Percentiles rank a stretch among this genome's conserved stretches.
Conservation (phyloP, 2,113 vertebrate species). For the Mirounga angustirostris region DNA sequence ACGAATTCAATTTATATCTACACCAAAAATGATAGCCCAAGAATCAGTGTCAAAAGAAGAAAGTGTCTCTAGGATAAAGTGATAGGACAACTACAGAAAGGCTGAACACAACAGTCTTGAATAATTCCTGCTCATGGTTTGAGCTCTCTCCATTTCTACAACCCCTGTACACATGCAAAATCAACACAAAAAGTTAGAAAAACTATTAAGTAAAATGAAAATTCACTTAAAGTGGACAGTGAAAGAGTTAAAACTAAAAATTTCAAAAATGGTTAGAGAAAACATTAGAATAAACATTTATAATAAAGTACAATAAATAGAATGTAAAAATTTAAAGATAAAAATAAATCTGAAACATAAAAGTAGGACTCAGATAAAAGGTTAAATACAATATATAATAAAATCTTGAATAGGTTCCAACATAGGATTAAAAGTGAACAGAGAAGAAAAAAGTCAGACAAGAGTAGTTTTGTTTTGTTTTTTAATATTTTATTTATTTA, state of each 20-base stretch:
- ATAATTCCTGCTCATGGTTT: not conserved
- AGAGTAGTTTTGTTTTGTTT: not conserved
- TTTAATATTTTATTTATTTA: no score
- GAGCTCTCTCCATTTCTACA: not conserved
- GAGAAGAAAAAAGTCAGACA: not conserved
- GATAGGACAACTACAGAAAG: not conserved
- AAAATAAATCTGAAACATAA: slow-evolving; percentile 18
- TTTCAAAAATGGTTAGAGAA: not conserved
- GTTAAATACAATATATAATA: not conserved
- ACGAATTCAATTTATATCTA: not conserved
- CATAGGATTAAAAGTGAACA: not conserved
- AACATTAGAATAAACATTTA: not conserved
- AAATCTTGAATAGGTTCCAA: not conserved
- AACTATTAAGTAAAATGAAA: slow-evolving; percentile 26
- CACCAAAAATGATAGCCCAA: not conserved
- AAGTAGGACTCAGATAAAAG: slow-evolving; percentile 38
- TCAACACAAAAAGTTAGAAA: not conserved
- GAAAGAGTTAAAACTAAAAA: slow-evolving; percentile 29
- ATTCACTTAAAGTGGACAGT: not conserved
- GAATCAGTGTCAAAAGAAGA: not conserved
- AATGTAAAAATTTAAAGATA: slow-evolving; percentile 25
- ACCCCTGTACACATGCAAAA: not conserved
- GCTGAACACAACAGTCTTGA: not conserved
- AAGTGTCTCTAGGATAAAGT: not conserved
- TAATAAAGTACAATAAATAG: not conserved